Conservation (phyloP, 2,797 vertebrate species). For the Melanotaenia pygmaea region DNA sequence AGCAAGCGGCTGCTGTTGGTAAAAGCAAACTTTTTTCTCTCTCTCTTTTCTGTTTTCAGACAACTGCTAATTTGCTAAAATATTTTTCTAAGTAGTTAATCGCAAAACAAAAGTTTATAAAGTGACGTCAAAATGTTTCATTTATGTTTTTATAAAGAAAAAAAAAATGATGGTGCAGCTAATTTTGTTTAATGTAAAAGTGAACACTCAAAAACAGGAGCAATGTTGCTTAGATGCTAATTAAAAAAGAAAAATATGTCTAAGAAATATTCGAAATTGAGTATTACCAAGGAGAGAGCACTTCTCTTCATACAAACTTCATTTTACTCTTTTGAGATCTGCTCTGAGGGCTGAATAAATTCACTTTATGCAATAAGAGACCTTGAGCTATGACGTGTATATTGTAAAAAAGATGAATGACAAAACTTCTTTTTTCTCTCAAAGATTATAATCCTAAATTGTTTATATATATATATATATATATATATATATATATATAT, state of each 20-base stretch:
- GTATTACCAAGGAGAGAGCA: not conserved
- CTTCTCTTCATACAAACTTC: not conserved
- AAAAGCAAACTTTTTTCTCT: not conserved
- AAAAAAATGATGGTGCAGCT: not conserved
- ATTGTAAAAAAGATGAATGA: not conserved
- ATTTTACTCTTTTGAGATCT: not conserved
- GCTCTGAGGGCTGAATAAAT: not conserved
- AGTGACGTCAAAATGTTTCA: conserved; percentile 16
- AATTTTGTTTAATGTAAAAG: not conserved
- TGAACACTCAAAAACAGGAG: not conserved
- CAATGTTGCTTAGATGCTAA: not conserved
- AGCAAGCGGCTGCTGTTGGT: conserved; percentile 5
- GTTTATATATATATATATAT: not conserved
- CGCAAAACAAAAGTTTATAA: conserved; percentile 10
- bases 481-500: too few species aligned
- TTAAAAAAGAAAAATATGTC: not conserved
- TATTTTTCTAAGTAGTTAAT: conserved; percentile 10
- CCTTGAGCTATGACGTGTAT: not conserved
- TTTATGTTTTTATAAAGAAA: conserved; percentile 12
- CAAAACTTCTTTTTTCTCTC: not conserved
- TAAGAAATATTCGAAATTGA: not conserved
- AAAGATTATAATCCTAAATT: not conserved
- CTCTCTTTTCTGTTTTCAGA: not conserved
- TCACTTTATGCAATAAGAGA: not conserved
- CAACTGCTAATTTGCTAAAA: conserved; percentile 24